These are phyloP conservation scores for Salvator merianae DNA, from an alignment of 2,113 vertebrate species.

Conservation along the genomic window DNA sequence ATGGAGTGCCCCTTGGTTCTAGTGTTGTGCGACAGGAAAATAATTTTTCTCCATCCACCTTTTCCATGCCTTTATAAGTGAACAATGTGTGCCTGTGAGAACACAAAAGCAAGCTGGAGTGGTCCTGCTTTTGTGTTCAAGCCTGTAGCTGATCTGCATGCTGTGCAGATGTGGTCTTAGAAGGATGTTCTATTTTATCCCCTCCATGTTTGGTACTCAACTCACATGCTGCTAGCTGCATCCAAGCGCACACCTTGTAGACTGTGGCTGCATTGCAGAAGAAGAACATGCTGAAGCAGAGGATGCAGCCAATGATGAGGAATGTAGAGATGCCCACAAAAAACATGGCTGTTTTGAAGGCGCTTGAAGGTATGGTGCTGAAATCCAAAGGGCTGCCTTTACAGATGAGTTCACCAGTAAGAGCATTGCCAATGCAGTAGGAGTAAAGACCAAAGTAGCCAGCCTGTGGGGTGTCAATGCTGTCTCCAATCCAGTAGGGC, in stretches of 20 bases:
- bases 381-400: constrained; percentile 96
- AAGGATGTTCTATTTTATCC: background rate
- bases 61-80: too few relatives aligned
- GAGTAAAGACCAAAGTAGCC: constrained; percentile 98
- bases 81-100: too few relatives aligned
- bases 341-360: constrained; percentile 98
- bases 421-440: constrained; percentile 95
- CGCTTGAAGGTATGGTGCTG: constrained; percentile 93
- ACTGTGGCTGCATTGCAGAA: constrained; percentile 95
- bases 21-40: too few relatives aligned
- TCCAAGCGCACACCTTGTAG: constrained; percentile 98
- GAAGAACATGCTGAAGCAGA: constrained; percentile 96
- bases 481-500: constrained; percentile 99
- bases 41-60: too few relatives aligned
- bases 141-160: too few relatives aligned
- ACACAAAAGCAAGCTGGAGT: too few relatives aligned
- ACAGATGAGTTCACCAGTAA: constrained; percentile 94
- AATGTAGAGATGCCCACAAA: constrained; percentile 94
- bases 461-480: constrained; percentile 92
- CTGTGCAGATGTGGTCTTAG: background rate
- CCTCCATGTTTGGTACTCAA: background rate
- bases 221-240: constrained; percentile 96
- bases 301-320: constrained; percentile 91
- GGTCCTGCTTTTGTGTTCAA: too few relatives aligned
- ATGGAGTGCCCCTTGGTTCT: too few relatives aligned